Evolutionary conservation across 2,113 vertebrate genomes (phyloP), one percentile per base, ranked within the genome.

Genomic region (Cheilinus undulatus): DNA sequence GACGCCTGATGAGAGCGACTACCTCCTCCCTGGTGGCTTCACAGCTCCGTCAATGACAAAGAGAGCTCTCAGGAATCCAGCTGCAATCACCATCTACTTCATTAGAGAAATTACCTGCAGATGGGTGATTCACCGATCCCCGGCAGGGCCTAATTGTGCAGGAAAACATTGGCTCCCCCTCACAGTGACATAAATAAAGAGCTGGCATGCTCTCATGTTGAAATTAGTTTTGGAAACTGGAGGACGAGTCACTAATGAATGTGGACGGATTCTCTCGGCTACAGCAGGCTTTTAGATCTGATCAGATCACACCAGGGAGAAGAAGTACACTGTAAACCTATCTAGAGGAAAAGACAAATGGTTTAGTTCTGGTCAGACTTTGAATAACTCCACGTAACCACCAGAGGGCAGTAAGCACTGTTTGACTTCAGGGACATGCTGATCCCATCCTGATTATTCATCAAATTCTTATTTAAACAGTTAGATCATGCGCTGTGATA

Each of bases 81-180:
- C 50, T 78, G 85, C 74, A 69, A 88, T 85, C 80, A 76, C 60
- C 67, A 69, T 59, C 82, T 54, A 71, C 87, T 74, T 89, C 69
- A 89, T 87, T 84, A 89, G 43, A 68, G 59, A 60, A 70, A 89
- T 88, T 79, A 90, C 71, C 67, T 64, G 80, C 70, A 78, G 76
- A 78, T 81, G 77, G 75, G 56, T 73, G 54, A 65, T 80, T 73
- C 73, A 50, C 49, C 28, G n/a, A 64, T 26, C 58, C 57, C 65
- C 73, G 76, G 65, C 36, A 65, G 68, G 30, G 24, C 10, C 12
- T 69, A 58, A 82, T 69, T 82, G 69, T 40, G 22, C 50, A 28
- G 40, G 53, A 58, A 75, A 77, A 65, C 69, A 80, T 20, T 66
- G 61, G 38, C 53, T 42, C 42, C 52, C 34, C 17, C 11, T 73